phyloP scores from a whole-genome alignment of 2,888 invertebrate species.

The Agrotis puta region DNA sequence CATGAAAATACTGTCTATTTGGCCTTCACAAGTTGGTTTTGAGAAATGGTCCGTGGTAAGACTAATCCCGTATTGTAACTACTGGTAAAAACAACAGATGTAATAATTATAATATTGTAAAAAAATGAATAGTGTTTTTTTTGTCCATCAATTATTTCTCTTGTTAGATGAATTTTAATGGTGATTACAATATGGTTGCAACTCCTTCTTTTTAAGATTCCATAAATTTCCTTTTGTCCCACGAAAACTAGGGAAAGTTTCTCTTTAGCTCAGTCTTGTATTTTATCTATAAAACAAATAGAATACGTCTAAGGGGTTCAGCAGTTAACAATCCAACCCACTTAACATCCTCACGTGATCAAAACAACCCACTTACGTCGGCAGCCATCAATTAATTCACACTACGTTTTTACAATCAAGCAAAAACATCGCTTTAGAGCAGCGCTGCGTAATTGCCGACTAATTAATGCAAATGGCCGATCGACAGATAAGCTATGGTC shows the following conservation, averaged over 20 bases:
- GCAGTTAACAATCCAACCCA: slow-evolving; percentile 15
- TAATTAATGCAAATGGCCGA: slow-evolving; percentile 65
- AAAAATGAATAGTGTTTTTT: no score
- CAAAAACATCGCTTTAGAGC: slow-evolving; percentile 51
- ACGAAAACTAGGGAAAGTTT: background rate
- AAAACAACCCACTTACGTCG: slow-evolving; percentile 30
- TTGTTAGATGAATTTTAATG: no score
- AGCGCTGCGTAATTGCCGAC: slow-evolving; percentile 51
- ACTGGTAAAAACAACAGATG: no score
- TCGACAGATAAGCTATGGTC: slow-evolving; percentile 52
- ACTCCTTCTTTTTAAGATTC: background rate
- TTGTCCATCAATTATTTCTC: no score
- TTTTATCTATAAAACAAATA: background rate
- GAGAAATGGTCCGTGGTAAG: no score
- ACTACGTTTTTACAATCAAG: slow-evolving; percentile 46
- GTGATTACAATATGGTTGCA: no score
- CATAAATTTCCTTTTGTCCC: no score
- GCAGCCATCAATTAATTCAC: slow-evolving; percentile 49
- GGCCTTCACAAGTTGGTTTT: no score
- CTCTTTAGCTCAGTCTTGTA: background rate
- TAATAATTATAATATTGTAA: no score
- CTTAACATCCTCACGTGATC: slow-evolving; percentile 33
- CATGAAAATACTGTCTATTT: no score
- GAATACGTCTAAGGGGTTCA: background rate
- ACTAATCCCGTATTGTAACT: no score